Percentiles rank a stretch among this genome's conserved stretches.
These are phyloP conservation scores for Mylabris phalerata DNA, from an alignment of 1,140 invertebrate species.

Conservation along the genomic window DNA sequence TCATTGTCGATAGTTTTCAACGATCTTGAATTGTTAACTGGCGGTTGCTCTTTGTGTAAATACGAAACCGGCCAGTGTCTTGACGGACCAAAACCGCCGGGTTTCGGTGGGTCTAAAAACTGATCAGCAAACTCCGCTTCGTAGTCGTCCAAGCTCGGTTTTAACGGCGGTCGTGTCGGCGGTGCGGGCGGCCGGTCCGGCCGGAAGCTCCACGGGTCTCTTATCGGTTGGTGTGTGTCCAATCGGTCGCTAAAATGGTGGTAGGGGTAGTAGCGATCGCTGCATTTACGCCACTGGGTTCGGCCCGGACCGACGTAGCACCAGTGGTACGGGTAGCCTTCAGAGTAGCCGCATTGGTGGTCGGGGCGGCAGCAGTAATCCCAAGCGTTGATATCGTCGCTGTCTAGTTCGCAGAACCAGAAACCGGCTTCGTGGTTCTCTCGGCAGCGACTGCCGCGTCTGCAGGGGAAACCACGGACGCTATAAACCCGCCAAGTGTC, in stretches of 20 bases:
- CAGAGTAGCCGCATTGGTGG: slow-evolving; percentile 72
- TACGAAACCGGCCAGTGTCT: slow-evolving; percentile 62
- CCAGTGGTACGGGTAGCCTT: slow-evolving; percentile 71
- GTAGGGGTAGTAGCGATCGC: slow-evolving; percentile 68
- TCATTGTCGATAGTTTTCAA: slow-evolving; percentile 12
- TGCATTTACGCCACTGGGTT: slow-evolving; percentile 78
- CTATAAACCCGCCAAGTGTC: slow-evolving; percentile 61
- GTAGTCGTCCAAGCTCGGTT: slow-evolving; percentile 39
- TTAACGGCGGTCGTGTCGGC: slow-evolving; percentile 29
- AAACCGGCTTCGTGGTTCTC: slow-evolving; percentile 65
- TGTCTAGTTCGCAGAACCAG: slow-evolving; percentile 71
- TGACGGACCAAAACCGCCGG: slow-evolving; percentile 45
- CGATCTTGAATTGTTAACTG: slow-evolving; percentile 24
- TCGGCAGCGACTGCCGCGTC: slow-evolving; percentile 59
- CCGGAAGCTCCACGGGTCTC: slow-evolving; percentile 20
- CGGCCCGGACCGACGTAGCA: slow-evolving; percentile 66
- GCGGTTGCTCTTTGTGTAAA: slow-evolving; percentile 56
- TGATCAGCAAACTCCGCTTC: slow-evolving; percentile 38
- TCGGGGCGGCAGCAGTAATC: slow-evolving; percentile 75
- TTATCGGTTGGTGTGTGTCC: slow-evolving; percentile 10
- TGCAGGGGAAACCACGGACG: slow-evolving; percentile 69
- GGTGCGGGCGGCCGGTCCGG: slow-evolving; percentile 33
- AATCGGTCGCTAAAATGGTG: slow-evolving; percentile 24
- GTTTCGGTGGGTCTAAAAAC: slow-evolving; percentile 43
- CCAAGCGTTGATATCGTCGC: slow-evolving; percentile 60